phyloP scores from a whole-genome alignment of 2,113 vertebrate genomes.

The Colius striatus region DNA sequence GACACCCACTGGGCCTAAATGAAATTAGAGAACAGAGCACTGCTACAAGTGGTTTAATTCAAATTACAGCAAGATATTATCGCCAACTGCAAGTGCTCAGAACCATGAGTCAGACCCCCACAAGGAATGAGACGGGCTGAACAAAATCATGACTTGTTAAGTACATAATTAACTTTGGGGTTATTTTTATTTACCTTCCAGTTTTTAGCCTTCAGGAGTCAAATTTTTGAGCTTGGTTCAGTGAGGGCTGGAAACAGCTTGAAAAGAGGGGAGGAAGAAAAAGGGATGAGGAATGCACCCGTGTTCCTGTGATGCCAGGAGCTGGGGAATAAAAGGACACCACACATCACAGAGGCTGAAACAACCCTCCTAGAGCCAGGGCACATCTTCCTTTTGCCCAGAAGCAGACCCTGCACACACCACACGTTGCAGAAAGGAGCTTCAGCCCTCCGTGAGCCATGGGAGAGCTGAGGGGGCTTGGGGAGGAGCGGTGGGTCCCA shows the following conservation, averaged over 20 bases:
- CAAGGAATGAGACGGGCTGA: constrained; percentile 44
- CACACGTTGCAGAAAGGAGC: too few relatives aligned
- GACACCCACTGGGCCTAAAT: constrained; percentile 67
- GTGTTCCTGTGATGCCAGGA: neutral
- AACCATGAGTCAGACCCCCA: constrained; percentile 66
- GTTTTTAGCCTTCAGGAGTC: constrained; percentile 54
- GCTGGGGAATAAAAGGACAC: neutral
- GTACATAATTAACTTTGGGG: constrained; percentile 65
- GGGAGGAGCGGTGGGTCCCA: too few relatives aligned
- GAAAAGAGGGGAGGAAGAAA: neutral
- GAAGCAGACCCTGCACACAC: too few relatives aligned
- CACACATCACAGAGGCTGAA: rapidly evolving
- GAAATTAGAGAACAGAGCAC: constrained; percentile 64
- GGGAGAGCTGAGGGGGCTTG: too few relatives aligned
- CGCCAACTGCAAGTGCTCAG: constrained; percentile 63
- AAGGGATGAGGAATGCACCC: neutral
- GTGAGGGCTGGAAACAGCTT: neutral
- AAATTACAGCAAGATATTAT: constrained; percentile 64
- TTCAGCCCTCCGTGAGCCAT: too few relatives aligned
- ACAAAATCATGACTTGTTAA: constrained; percentile 50
- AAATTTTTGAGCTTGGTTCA: constrained; percentile 22
- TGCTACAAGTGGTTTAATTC: constrained; percentile 71
- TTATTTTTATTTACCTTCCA: constrained; percentile 69
- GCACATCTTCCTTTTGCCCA: too few relatives aligned
- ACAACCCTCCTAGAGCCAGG: neutral